These are phyloP conservation scores for Drosophila mayri DNA, from an alignment of 1,140 invertebrate species.

Conservation along the genomic window DNA sequence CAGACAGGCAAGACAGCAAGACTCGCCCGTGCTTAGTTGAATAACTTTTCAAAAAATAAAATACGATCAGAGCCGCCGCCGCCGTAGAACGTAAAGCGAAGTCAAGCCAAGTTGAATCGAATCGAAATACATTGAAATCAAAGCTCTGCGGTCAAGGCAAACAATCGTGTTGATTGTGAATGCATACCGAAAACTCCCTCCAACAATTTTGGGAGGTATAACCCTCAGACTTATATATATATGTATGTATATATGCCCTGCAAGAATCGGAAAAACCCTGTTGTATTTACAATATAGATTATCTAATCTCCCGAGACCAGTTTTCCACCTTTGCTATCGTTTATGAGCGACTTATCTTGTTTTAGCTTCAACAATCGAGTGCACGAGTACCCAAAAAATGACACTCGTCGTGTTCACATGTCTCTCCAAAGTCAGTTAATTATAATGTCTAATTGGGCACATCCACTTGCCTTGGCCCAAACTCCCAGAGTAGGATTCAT, in stretches of 20 bases:
- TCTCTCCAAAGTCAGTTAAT: conserved; percentile 27
- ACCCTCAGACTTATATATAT: not conserved
- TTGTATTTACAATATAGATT: conserved; percentile 1
- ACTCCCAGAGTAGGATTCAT: not conserved
- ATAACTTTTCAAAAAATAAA: conserved; percentile 57
- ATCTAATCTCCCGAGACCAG: conserved; percentile 6
- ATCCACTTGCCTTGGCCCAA: conserved; percentile 27
- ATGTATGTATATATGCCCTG: not conserved
- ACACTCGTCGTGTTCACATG: conserved; percentile 3
- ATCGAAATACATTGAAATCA: conserved; percentile 3
- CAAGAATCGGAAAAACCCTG: not conserved
- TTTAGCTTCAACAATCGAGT: not conserved
- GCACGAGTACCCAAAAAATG: not conserved
- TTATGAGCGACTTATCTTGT: not conserved
- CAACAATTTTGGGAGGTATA: not conserved
- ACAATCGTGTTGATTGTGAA: conserved; percentile 9
- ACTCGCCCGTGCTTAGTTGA: conserved; percentile 45
- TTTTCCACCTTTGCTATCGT: not conserved
- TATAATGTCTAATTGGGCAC: conserved; percentile 24
- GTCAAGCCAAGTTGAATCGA: not conserved
- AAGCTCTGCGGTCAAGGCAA: conserved; percentile 12
- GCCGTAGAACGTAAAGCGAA: conserved; percentile 27
- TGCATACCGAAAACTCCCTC: not conserved
- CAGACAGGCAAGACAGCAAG: conserved; percentile 15
- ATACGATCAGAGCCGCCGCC: conserved; percentile 12